Conservation (phyloP, 2,888 invertebrate species). For the Nineta flava region DNA sequence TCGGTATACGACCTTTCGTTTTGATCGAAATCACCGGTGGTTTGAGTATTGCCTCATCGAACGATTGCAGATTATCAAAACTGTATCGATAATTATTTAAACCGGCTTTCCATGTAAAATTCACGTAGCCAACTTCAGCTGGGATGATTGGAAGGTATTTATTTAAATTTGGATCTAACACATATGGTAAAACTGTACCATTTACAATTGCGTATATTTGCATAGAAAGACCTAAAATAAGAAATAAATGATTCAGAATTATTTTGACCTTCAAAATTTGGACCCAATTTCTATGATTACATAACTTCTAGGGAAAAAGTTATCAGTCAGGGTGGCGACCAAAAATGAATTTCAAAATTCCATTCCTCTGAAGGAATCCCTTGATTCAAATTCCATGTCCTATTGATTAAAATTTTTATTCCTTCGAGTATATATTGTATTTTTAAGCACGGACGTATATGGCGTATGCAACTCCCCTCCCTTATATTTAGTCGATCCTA, state of each 20-base stretch:
- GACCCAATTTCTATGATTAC: no score
- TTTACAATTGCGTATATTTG: conserved; percentile 81
- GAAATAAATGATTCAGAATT: background rate
- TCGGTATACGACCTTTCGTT: conserved; percentile 70
- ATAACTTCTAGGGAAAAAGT: no score
- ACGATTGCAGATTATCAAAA: conserved; percentile 72
- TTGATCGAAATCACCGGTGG: conserved; percentile 80
- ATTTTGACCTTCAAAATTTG: background rate
- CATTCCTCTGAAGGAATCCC: no score
- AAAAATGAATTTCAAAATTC: no score
- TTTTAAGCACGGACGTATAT: no score
- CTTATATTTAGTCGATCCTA: no score
- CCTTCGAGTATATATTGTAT: no score
- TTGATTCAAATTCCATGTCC: no score
- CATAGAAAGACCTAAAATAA: conserved; percentile 56
- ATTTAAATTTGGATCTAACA: conserved; percentile 80
- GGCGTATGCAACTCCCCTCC: no score
- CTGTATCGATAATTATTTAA: conserved; percentile 68
- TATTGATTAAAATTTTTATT: no score
- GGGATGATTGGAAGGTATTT: conserved; percentile 81
- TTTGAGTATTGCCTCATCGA: conserved; percentile 67
- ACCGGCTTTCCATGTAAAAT: conserved; percentile 82
- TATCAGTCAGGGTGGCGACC: no score
- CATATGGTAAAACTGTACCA: conserved; percentile 71
- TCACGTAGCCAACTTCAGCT: conserved; percentile 77